Conservation (phyloP, 2,113 vertebrate genomes). For the Bucco capensis region DNA sequence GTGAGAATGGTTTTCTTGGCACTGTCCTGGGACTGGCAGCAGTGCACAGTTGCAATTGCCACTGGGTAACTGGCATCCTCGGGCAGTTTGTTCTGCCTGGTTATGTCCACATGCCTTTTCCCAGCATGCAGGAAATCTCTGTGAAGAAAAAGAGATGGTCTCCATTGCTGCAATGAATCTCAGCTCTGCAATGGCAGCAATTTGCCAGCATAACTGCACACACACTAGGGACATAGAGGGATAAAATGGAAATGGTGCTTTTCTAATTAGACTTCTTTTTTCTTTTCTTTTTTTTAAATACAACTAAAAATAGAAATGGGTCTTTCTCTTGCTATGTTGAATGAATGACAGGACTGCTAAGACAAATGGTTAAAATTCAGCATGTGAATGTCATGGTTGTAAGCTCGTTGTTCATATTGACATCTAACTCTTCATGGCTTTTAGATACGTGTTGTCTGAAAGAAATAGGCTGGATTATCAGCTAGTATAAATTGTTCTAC, state of each 20-base stretch:
- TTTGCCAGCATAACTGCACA: background rate
- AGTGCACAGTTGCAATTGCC: background rate
- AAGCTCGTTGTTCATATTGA: background rate
- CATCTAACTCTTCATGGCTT: background rate
- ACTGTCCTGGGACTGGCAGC: background rate
- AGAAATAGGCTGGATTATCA: background rate
- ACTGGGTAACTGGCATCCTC: background rate
- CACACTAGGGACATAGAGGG: background rate
- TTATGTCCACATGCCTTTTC: background rate
- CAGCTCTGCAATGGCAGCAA: rapidly evolving
- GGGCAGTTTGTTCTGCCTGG: background rate
- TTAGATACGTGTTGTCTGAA: background rate
- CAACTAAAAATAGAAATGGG: background rate
- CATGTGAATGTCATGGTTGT: background rate
- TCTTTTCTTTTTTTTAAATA: background rate
- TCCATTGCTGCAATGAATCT: background rate
- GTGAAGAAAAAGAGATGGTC: background rate
- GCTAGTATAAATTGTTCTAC: background rate
- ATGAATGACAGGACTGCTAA: background rate
- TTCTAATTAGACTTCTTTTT: background rate
- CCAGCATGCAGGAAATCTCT: background rate
- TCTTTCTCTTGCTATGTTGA: background rate
- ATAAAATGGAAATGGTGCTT: background rate
- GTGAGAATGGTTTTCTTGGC: background rate
- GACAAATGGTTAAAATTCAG: background rate